Evolutionary conservation across 2,113 vertebrate species (phyloP), one percentile per base, ranked within the genome.

Genomic region (Epinephelus lanceolatus): DNA sequence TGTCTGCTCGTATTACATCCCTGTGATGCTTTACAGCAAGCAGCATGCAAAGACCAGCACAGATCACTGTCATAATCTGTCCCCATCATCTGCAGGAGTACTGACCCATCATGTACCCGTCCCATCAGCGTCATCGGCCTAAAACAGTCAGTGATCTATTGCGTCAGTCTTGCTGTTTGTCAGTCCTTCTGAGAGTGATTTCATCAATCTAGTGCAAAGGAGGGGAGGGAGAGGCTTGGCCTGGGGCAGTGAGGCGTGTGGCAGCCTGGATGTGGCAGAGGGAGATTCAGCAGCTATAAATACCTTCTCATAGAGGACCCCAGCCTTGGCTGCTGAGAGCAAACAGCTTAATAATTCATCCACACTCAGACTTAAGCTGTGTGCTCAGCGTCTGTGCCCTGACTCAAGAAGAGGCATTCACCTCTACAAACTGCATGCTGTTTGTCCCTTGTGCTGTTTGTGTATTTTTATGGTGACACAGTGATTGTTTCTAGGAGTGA

Each of bases 321-420:
- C 62, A 52, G 88, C 65, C 80, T 74, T 62, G 59, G 86, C 84
- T 77, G 82, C 80, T 89, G 92, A 94, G 89, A 90, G 92, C 90
- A 90, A 92, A 85, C 90, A 85, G 83, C 90, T 96, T 87, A 96
- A 96, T 96, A 94, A 96, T 96, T 95, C 52, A 96, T 85, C 42
- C 62, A n/a, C 37, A 62, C 81, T 75, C 56, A 19, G 19, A 82
- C 80, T 91, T 83, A 85, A 82, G 66, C 88, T 84, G 68, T 86
- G 78, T 83, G 73, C 89, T 80, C 65, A 25, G 71, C 21, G 40
- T 47, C 78, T 21, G 33, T 6, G 74, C 49, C 55, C 53, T 30
- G 79, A 75, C 76, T 82, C 23, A 33, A 78, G 76, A 78, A 49
- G 19, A 80, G 45, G 65, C 1, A 9, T 74, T 65, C 62, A 82